phyloP scores from a whole-genome alignment of 2,797 vertebrate genomes.

The Antennarius maculatus region DNA sequence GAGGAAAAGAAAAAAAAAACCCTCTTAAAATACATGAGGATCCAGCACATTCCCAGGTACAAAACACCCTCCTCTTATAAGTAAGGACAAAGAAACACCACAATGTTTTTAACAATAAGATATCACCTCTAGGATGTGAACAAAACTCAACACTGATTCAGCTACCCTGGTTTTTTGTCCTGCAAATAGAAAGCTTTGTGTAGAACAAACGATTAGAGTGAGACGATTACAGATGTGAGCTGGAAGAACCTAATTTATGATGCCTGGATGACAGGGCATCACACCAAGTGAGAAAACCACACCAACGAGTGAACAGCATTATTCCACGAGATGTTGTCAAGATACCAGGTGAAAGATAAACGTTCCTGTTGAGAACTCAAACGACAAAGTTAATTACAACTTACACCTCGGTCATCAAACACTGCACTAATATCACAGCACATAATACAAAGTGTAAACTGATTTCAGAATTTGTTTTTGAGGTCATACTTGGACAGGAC shows the following conservation, averaged over 20 bases:
- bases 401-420: conserved; percentile 19
- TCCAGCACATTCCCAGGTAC: conserved; percentile 18
- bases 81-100: conserved; percentile 14
- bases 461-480: conserved; percentile 2
- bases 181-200: conserved; percentile 32
- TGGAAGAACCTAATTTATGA: not conserved
- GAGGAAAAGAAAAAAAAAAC: conserved; percentile 17
- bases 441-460: conserved; percentile 4
- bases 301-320: too few species aligned
- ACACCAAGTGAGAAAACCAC: not conserved
- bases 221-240: conserved; percentile 11
- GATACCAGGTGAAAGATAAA: not conserved
- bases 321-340: conserved; percentile 11
- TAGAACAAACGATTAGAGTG: conserved; percentile 7
- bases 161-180: conserved; percentile 11
- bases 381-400: conserved; percentile 12
- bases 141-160: conserved; percentile 15
- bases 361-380: not conserved
- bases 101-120: conserved; percentile 20
- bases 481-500: conserved; percentile 16
- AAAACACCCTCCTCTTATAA: conserved; percentile 6
- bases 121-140: conserved; percentile 14
- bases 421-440: conserved; percentile 30
- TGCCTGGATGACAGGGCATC: not conserved
- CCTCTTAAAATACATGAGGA: conserved; percentile 11